Evolutionary conservation across 2,113 vertebrate species (phyloP).

Genomic region (Halcyon malimbica): DNA sequence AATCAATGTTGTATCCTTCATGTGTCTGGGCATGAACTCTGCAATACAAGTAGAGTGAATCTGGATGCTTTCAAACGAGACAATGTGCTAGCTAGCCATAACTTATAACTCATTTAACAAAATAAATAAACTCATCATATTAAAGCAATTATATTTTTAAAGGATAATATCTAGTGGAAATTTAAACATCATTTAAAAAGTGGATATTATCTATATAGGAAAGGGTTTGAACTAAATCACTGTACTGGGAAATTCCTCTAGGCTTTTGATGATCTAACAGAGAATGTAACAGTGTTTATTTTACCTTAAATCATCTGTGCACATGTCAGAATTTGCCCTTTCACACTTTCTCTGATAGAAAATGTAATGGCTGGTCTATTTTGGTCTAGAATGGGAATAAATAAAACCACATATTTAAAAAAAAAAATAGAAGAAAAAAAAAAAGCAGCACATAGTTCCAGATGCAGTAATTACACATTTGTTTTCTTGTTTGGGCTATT

Average conservation of each 20-base stretch:
- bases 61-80: neutral
- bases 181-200: neutral
- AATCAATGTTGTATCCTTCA: neutral
- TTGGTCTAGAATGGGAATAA: neutral
- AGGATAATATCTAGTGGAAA: neutral
- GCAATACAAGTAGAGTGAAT: neutral
- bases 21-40: neutral
- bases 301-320: neutral
- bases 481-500: neutral
- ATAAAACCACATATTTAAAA: neutral
- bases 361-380: neutral
- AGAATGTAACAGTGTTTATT: neutral
- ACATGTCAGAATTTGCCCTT: neutral
- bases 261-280: neutral
- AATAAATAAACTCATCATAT: neutral
- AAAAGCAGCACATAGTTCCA: neutral
- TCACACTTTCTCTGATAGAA: neutral
- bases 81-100: neutral
- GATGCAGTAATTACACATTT: neutral
- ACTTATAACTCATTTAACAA: slow-evolving; percentile 1
- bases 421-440: neutral
- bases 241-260: neutral
- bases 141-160: neutral
- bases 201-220: neutral
- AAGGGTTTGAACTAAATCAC: neutral